phyloP scores from a whole-genome alignment of 2,113 vertebrate species.

The Circaetus gallicus region DNA sequence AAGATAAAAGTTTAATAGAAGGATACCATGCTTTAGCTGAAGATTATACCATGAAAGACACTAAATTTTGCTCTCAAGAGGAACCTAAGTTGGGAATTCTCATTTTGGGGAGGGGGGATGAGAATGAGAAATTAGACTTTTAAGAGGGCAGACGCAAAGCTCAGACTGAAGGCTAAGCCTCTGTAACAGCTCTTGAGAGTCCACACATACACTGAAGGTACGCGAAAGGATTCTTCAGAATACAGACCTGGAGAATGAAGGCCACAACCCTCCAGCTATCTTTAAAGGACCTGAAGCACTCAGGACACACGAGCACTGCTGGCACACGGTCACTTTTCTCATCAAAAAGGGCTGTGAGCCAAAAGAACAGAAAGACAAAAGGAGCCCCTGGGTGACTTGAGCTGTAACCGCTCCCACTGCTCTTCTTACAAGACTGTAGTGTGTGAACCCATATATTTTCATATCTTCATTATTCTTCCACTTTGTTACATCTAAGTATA shows the following conservation, averaged over 20 bases:
- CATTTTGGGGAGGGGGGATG: not conserved
- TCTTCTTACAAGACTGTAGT: not conserved
- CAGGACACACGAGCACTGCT: rapidly evolving
- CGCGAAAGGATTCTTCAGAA: not conserved
- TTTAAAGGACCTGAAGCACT: not conserved
- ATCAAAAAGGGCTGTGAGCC: not conserved
- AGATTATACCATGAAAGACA: not conserved
- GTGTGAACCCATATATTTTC: not conserved
- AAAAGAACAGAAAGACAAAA: not conserved
- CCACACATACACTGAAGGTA: rapidly evolving
- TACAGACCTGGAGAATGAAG: not conserved
- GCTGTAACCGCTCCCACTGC: not conserved
- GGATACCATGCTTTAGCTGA: not conserved
- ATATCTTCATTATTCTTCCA: not conserved
- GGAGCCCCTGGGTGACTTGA: not conserved
- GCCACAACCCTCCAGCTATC: rapidly evolving
- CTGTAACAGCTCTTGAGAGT: not conserved
- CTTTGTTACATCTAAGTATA: not conserved
- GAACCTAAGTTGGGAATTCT: not conserved
- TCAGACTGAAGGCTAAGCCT: not conserved
- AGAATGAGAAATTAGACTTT: not conserved
- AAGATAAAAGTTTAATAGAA: not conserved
- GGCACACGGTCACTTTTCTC: rapidly evolving
- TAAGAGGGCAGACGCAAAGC: not conserved
- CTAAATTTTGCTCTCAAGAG: not conserved